Base-by-base conservation (phyloP, 1,140 invertebrate species). In the Orius insidiosus region DNA sequence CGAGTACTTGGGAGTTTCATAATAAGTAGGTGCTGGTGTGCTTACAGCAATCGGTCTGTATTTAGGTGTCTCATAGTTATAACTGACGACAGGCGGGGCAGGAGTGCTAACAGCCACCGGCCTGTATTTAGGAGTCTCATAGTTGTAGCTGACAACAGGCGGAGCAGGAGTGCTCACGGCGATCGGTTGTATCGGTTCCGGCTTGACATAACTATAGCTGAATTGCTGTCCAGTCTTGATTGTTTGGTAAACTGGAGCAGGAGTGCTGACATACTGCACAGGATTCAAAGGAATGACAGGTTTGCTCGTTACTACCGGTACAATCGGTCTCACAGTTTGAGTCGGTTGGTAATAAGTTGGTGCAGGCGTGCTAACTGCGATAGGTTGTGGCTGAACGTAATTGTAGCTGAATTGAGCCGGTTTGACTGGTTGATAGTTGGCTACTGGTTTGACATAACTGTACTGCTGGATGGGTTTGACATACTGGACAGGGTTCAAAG, bases 401-500 rank as follows among this genome's bases (percentile, higher is more conserved):
- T 40, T 40, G 38, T 40, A 40, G 19, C 14, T 18, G 38, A 10
- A 40, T 15, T 40, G 38, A 40, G 16, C 6, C 44, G 60, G 55
- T 32, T 31, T 30, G 9, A 44, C 24, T 3, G 18, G 2, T 19
- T 15, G 45, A 9, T n/a, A 31, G 38, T 4, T 40, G 30, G 3
- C 30, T 4, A 40, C 38, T 7, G 15, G 9, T 10, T 4, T 13
- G 5, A 13, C 5, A 3, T 5, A 3, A 30, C n/a, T 31, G 7
- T 24, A 24, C 3, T 24, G 7, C 43, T 1, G 55, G 31, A 9
- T 11, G 46, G 48, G 45, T 31, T 31, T 52, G 7, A 47, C 34
- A 34, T 59, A 57, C n/a, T 49, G 51, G 16, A 54, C 54, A 1
- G 55, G 54, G 13, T 57, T 58, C 2, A 56, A 55, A 0, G 57